Evolutionary conservation across 2,797 vertebrate species (phyloP).

Genomic region (Babyrousa celebensis): DNA sequence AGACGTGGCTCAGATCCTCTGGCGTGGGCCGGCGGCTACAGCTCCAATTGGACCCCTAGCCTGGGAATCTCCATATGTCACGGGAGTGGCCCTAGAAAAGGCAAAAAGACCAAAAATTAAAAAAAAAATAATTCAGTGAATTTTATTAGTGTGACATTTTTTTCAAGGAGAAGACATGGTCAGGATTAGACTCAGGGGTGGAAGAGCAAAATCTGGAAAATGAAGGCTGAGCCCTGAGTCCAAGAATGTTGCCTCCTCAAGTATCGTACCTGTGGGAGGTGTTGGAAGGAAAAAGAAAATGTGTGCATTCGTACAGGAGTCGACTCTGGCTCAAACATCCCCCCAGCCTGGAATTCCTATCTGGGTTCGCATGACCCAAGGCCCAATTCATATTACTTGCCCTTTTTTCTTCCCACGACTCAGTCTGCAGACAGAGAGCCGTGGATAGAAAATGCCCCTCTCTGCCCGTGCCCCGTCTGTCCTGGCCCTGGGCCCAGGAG

Average conservation of each 20-base stretch:
- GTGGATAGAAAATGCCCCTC: conserved; percentile 21
- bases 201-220: conserved; percentile 28
- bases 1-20: no score
- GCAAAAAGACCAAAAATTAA: no score
- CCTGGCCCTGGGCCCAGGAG: neutral
- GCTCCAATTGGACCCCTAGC: no score
- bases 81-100: no score
- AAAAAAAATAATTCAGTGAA: no score
- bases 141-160: conserved; percentile 42
- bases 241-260: neutral
- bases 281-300: neutral
- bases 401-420: neutral
- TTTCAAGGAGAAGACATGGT: conserved; percentile 48
- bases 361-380: conserved; percentile 24
- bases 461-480: neutral
- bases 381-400: neutral
- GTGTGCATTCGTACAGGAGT: neutral
- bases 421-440: neutral
- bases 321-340: neutral
- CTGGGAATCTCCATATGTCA: no score
- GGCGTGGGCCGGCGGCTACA: no score
- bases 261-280: neutral
- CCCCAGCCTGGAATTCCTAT: conserved; percentile 14
- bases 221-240: neutral
- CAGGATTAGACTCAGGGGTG: conserved; percentile 38